Conservation (phyloP, 2,113 vertebrate species). For the Caloenas nicobarica region DNA sequence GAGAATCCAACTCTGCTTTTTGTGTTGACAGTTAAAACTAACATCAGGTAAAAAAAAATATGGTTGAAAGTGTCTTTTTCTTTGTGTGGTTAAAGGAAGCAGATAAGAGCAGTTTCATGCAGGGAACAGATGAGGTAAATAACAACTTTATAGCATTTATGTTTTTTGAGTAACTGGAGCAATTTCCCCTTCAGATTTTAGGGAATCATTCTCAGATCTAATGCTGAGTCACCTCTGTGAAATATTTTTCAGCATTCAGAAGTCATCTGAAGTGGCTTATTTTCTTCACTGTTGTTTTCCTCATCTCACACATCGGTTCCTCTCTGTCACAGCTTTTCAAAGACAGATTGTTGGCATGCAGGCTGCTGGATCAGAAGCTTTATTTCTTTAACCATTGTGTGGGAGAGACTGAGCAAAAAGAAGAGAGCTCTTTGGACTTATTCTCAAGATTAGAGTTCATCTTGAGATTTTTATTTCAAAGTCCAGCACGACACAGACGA, state of each 20-base stretch:
- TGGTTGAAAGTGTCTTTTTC: neutral
- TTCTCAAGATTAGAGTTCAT: neutral
- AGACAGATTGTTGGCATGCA: neutral
- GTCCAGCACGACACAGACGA: neutral
- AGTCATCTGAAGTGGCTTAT: neutral
- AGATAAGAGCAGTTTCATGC: neutral
- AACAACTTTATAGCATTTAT: neutral
- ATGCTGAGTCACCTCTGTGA: neutral
- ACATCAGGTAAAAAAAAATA: neutral
- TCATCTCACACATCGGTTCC: neutral
- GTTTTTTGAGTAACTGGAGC: conserved; percentile 4
- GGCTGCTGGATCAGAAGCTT: neutral
- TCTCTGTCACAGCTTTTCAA: neutral
- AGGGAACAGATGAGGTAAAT: conserved; percentile 11
- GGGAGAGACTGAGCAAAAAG: neutral
- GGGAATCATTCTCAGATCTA: neutral
- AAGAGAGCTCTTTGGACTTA: neutral
- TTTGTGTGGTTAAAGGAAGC: neutral
- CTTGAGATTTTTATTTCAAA: neutral
- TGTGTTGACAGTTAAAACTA: neutral
- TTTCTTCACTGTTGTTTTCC: conserved; percentile 29
- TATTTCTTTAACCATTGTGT: neutral
- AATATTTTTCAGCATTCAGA: neutral
- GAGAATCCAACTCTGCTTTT: neutral
- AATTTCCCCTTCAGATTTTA: conserved; percentile 36